These are phyloP conservation scores for Syrmaticus mikado DNA, from an alignment of 2,113 vertebrate species.

Conservation along the genomic window DNA sequence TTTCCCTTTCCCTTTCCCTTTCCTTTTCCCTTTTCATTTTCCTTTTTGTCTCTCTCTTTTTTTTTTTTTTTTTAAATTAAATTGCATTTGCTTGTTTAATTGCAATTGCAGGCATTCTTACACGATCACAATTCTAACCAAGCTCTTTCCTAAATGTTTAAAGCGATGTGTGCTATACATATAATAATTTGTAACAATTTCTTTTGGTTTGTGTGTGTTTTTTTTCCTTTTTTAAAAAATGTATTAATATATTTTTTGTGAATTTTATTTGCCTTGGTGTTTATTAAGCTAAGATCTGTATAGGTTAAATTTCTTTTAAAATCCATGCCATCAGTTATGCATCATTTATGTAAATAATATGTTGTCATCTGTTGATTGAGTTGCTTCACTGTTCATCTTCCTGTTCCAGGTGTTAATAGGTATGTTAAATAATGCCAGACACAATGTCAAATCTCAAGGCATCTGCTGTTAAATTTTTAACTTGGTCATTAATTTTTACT, in stretches of 20 bases:
- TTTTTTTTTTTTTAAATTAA: neutral
- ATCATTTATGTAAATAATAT: conserved; percentile 22
- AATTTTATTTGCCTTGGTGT: neutral
- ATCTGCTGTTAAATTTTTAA: conserved; percentile 58
- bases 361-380: neutral
- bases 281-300: neutral
- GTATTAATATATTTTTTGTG: neutral
- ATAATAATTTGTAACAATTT: neutral
- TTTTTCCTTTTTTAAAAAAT: neutral
- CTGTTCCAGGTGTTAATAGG: conserved; percentile 26
- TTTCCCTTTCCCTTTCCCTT: too few relatives aligned
- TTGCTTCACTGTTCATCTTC: conserved; percentile 7
- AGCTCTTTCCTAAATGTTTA: neutral
- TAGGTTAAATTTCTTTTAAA: neutral
- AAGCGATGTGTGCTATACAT: neutral
- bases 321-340: neutral
- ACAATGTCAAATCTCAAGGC: conserved; percentile 7
- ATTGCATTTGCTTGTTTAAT: conserved; percentile 33
- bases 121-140: neutral
- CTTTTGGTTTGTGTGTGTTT: neutral
- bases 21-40: too few relatives aligned
- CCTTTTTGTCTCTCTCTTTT: too few relatives aligned
- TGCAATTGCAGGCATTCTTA: neutral
- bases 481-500: conserved; percentile 22
- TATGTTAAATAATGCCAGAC: conserved; percentile 50